Conservation (phyloP, 2,113 vertebrate species). For the Dermatemys mawii region DNA sequence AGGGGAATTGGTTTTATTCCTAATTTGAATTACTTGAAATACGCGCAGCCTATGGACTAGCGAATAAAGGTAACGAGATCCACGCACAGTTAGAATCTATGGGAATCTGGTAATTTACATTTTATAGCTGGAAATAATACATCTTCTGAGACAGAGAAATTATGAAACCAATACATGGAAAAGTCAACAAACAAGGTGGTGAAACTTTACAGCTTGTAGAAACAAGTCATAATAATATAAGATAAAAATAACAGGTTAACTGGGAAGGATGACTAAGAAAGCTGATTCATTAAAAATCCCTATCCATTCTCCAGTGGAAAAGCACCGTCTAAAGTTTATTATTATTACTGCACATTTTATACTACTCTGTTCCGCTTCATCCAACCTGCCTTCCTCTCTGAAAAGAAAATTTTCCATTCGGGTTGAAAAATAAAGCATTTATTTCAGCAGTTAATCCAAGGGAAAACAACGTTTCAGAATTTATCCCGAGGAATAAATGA, state of each 20-base stretch:
- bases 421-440: conserved; percentile 86
- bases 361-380: background rate
- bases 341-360: background rate
- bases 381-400: background rate
- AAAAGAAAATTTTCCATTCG: background rate
- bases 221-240: background rate
- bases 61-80: background rate
- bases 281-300: background rate
- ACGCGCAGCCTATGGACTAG: background rate
- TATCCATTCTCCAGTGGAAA: background rate
- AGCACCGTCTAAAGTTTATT: background rate
- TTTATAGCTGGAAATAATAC: background rate
- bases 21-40: background rate
- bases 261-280: background rate
- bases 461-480: conserved; percentile 31
- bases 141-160: background rate
- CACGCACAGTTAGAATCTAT: background rate
- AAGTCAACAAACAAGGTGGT: background rate
- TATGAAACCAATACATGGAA: background rate
- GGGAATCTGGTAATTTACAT: background rate
- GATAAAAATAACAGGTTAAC: background rate
- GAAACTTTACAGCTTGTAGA: background rate
- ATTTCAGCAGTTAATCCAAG: conserved; percentile 70
- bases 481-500: background rate
- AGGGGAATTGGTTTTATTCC: background rate